These are phyloP conservation scores for Cyclophora albipunctata DNA, from an alignment of 2,888 invertebrate genomes.

Conservation along the genomic window DNA sequence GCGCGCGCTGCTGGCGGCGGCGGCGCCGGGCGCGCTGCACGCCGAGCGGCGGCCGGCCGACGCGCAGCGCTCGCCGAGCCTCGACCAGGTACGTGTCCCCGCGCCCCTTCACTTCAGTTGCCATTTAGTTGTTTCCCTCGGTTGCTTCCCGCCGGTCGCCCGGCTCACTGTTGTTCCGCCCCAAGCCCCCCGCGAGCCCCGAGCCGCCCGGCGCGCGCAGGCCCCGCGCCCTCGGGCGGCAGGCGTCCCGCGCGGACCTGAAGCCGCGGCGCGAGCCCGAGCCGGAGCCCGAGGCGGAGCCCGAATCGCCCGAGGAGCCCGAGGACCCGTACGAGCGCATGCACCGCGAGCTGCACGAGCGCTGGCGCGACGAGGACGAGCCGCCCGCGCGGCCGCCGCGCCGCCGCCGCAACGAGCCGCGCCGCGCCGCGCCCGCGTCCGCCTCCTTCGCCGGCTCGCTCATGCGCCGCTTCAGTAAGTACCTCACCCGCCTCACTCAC, in stretches of 20 bases:
- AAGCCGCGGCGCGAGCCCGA: conserved; percentile 81
- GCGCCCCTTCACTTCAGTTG: neutral
- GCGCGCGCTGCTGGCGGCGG: conserved; percentile 90
- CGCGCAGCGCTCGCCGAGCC: conserved; percentile 88
- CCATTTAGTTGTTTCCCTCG: neutral
- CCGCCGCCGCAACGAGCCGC: conserved; percentile 48
- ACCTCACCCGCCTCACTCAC: conserved; percentile 23
- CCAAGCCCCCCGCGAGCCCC: conserved; percentile 42
- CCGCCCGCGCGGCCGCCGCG: conserved; percentile 22
- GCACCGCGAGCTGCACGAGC: conserved; percentile 63
- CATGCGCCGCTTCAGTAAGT: conserved; percentile 93
- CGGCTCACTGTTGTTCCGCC: conserved; percentile 45
- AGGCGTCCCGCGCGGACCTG: conserved; percentile 85
- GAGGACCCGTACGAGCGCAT: conserved; percentile 56
- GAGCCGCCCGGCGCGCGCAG: conserved; percentile 75
- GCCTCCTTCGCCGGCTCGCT: conserved; percentile 83
- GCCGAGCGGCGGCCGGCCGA: conserved; percentile 78
- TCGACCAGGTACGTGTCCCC: conserved; percentile 84
- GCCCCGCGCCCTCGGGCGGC: conserved; percentile 86
- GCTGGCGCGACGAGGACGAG: conserved; percentile 45
- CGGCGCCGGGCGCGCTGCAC: conserved; percentile 92
- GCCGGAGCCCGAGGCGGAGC: conserved; percentile 37
- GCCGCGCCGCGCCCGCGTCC: conserved; percentile 59
- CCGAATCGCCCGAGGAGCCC: conserved; percentile 32
- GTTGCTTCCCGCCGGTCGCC: conserved; percentile 9